Percentiles rank a stretch among this genome's conserved stretches.
These are phyloP conservation scores for Aplochiton taeniatus DNA, from an alignment of 2,797 vertebrate genomes.

Conservation along the genomic window DNA sequence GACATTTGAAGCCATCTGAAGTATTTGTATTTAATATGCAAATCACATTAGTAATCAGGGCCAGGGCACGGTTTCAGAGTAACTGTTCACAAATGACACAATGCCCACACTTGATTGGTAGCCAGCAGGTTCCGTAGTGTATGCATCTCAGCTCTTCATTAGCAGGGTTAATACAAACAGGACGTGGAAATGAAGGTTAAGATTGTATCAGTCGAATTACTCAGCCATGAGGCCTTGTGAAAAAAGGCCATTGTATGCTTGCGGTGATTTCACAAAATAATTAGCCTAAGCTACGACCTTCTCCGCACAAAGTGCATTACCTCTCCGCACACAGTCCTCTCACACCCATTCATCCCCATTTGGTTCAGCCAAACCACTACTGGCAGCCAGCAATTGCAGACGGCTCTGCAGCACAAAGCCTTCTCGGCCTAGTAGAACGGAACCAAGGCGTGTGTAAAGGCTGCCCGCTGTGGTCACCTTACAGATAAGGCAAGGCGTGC, in stretches of 20 bases:
- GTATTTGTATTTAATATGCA: constrained; percentile 39
- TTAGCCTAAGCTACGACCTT: constrained; percentile 56
- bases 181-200: constrained; percentile 60
- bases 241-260: constrained; percentile 50
- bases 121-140: constrained; percentile 34
- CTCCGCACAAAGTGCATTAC: constrained; percentile 48
- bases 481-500: constrained; percentile 53
- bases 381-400: constrained; percentile 28
- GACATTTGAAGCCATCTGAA: constrained; percentile 11
- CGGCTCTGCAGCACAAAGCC: constrained; percentile 26
- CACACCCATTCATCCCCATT: not conserved
- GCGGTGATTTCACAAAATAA: constrained; percentile 65
- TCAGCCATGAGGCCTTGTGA: constrained; percentile 62
- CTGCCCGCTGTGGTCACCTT: constrained; percentile 14
- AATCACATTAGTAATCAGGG: constrained; percentile 44
- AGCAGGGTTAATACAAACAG: constrained; percentile 64
- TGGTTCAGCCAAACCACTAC: constrained; percentile 22
- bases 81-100: constrained; percentile 35
- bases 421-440: constrained; percentile 10
- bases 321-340: constrained; percentile 31
- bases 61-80: constrained; percentile 39
- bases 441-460: constrained; percentile 25
- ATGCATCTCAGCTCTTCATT: constrained; percentile 56
- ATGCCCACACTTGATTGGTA: constrained; percentile 36
- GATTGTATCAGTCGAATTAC: constrained; percentile 65